Percentiles rank a stretch among this genome's conserved stretches.
These are phyloP conservation scores for Paedocypris sp. DNA, from an alignment of 2,113 vertebrate species.

Conservation along the genomic window DNA sequence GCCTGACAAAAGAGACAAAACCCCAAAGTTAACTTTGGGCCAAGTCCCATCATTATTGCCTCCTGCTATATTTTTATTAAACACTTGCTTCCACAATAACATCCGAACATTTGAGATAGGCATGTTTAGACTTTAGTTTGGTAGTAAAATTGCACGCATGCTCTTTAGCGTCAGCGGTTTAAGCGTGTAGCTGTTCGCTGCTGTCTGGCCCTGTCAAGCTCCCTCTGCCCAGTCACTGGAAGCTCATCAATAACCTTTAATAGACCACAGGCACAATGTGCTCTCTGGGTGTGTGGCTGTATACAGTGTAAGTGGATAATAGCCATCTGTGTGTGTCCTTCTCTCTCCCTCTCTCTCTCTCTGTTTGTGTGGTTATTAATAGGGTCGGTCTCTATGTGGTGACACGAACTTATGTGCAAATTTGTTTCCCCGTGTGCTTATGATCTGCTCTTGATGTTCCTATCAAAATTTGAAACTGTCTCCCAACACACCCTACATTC, in stretches of 20 bases:
- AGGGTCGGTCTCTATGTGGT: conserved; percentile 52
- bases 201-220: conserved; percentile 12
- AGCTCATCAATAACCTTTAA: conserved; percentile 56
- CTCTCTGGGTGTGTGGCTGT: conserved; percentile 20
- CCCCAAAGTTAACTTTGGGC: too few species aligned
- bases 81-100: too few species aligned
- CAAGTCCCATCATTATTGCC: too few species aligned
- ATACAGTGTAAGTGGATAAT: conserved; percentile 4
- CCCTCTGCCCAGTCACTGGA: conserved; percentile 40
- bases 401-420: conserved; percentile 62
- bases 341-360: too few species aligned
- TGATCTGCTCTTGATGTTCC: background rate
- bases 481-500: background rate
- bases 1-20: too few species aligned
- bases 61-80: too few species aligned
- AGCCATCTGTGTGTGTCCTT: conserved; percentile 17
- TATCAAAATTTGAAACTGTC: conserved; percentile 8
- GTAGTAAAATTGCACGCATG: background rate
- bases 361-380: conserved; percentile 60
- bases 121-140: too few species aligned
- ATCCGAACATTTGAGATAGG: too few species aligned
- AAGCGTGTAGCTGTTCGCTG: conserved; percentile 2
- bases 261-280: conserved; percentile 31
- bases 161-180: background rate
- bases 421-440: conserved; percentile 53